These are phyloP conservation scores for Lapara coniferarum DNA, from an alignment of 2,888 invertebrate species.

Conservation along the genomic window DNA sequence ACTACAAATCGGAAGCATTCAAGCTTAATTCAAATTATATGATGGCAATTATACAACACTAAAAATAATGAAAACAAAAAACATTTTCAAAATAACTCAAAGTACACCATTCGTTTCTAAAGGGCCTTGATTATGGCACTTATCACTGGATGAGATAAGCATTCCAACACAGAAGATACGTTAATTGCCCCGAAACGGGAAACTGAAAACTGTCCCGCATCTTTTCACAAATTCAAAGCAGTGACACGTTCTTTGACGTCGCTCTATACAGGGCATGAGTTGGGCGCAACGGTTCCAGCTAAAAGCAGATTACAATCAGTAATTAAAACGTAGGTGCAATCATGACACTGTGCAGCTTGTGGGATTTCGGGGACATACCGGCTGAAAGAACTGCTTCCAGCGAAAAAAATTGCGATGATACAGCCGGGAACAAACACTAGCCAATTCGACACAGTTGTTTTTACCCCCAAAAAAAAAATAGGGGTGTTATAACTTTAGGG, in stretches of 20 bases:
- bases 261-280: constrained; percentile 52
- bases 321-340: constrained; percentile 59
- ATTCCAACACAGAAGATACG: constrained; percentile 18
- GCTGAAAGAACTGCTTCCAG: neutral
- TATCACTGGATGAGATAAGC: neutral
- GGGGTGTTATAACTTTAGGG: too few relatives aligned
- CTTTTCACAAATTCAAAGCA: constrained; percentile 20
- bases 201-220: constrained; percentile 14
- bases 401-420: neutral
- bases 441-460: too few relatives aligned
- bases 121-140: too few relatives aligned
- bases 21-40: too few relatives aligned
- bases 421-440: too few relatives aligned
- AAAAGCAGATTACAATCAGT: constrained; percentile 70
- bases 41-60: too few relatives aligned
- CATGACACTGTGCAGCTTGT: constrained; percentile 38
- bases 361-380: constrained; percentile 39
- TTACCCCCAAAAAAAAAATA: too few relatives aligned
- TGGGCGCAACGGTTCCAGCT: constrained; percentile 43
- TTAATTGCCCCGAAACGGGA: constrained; percentile 37
- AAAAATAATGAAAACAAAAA: too few relatives aligned
- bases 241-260: constrained; percentile 45
- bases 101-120: too few relatives aligned
- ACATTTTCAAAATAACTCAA: too few relatives aligned
- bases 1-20: too few relatives aligned